Conservation (phyloP, 2,888 invertebrate genomes). For the Idaea biselata region DNA sequence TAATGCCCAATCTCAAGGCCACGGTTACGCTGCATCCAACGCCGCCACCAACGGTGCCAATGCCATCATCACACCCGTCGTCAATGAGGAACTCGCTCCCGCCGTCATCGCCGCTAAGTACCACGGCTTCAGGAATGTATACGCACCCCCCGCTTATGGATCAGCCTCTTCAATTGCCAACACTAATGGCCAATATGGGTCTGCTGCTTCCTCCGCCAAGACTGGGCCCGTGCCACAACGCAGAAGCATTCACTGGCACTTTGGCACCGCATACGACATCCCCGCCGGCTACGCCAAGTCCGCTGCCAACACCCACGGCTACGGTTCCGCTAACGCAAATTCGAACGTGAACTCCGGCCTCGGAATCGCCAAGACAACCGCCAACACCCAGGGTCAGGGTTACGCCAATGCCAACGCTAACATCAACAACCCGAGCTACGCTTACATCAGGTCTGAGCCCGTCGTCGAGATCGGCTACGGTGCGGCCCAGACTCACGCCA, state of each 20-base stretch:
- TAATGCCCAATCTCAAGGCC: constrained; percentile 49
- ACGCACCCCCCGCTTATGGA: constrained; percentile 34
- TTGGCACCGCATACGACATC: constrained; percentile 57
- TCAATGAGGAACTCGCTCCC: constrained; percentile 27
- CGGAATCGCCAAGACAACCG: constrained; percentile 39
- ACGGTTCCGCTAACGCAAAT: constrained; percentile 35
- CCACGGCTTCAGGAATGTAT: constrained; percentile 47
- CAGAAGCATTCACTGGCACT: constrained; percentile 60
- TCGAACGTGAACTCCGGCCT: constrained; percentile 31
- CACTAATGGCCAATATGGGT: constrained; percentile 43
- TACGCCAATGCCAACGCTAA: constrained; percentile 46
- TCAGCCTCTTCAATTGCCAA: constrained; percentile 56
- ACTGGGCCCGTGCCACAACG: constrained; percentile 29
- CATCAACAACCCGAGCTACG: constrained; percentile 42
- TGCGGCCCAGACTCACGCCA: constrained; percentile 33
- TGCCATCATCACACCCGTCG: constrained; percentile 36
- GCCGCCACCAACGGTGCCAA: constrained; percentile 43
- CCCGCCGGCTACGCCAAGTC: constrained; percentile 46
- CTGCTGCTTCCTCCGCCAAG: constrained; percentile 46
- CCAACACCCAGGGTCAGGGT: constrained; percentile 45
- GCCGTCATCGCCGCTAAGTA: constrained; percentile 45
- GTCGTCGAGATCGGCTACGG: constrained; percentile 36
- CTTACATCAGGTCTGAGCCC: constrained; percentile 37
- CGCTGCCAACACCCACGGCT: constrained; percentile 31
- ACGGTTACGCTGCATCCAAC: constrained; percentile 53